Base-by-base conservation (phyloP, 2,888 invertebrate genomes). In the Nomada goodeniana region DNA sequence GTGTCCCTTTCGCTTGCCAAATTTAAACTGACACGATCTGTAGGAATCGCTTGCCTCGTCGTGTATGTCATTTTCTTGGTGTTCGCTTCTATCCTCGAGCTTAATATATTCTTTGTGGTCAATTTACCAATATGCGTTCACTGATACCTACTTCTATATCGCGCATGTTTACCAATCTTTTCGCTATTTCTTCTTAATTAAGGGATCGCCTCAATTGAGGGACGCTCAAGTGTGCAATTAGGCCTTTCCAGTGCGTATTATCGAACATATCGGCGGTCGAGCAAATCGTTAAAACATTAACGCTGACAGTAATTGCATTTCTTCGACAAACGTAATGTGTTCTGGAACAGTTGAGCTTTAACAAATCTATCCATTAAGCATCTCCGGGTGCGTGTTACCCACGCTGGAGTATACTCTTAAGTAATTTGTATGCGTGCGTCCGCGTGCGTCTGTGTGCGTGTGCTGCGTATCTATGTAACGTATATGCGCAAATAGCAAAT, bases 61-160 rank as follows among this genome's bases (percentile, higher is more conserved):
- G 95, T 96, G 86, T 98, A 98, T 91, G 90, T 94, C 0, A 94
- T 95, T 10, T 97, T 97, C 91, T 93, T 97, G 5, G 91, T 95
- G 0, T 93, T 97, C 83, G 97, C 97, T 0, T 95, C 96, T 15
- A 93, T 97, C 29, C 95, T 97, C 69, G 98, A 98, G 93, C 94
- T 97, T 70, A 97, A 97, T 91, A 95, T 97, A 10, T 97, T 97
- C 92, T 97, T 96, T 89, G 93, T 94, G 2, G 96, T 97, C 10
- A 97, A 97, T 94, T 93, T 96, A 68, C 97, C 97, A 0, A 95
- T 96, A 13, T 97, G 97, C 91, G 94, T 94, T 71, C 95, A 96
- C 91, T 94, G 90, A 90, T 85, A 80, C 2, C 26, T 9, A 23
- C 15, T 15, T 9, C 9, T 2, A 36, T 1, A 20, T 13, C 47